Evolutionary conservation across 2,888 invertebrate species (phyloP).

Genomic region (Hirtodrosophila confusa): DNA sequence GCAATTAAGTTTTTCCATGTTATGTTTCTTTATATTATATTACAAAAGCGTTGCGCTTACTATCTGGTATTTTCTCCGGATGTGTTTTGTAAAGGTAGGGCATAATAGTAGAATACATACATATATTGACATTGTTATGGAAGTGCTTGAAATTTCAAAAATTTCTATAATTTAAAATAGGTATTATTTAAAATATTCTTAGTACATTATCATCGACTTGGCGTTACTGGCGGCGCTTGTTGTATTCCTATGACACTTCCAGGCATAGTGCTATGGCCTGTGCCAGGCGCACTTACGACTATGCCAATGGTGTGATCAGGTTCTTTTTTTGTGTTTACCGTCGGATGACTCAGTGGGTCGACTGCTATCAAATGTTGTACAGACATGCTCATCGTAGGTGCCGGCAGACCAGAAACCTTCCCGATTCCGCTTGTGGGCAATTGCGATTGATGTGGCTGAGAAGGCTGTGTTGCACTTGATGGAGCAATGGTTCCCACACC

Average conservation of each 20-base stretch:
- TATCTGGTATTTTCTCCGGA: slow-evolving; percentile 41
- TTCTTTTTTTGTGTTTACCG: slow-evolving; percentile 64
- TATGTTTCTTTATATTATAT: slow-evolving; percentile 41
- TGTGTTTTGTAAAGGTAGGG: slow-evolving; percentile 37
- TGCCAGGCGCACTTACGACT: slow-evolving; percentile 43
- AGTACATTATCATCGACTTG: slow-evolving; percentile 77
- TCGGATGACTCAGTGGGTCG: slow-evolving; percentile 70
- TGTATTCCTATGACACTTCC: slow-evolving; percentile 70
- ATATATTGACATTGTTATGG: slow-evolving; percentile 24
- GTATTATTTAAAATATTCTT: slow-evolving; percentile 32
- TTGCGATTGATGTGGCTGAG: slow-evolving; percentile 41
- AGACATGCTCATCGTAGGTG: slow-evolving; percentile 54
- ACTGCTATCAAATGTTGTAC: slow-evolving; percentile 77
- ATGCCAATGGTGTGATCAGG: slow-evolving; percentile 61
- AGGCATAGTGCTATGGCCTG: slow-evolving; percentile 43
- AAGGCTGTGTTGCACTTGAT: slow-evolving; percentile 26
- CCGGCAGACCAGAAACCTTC: slow-evolving; percentile 34
- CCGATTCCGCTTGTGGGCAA: slow-evolving; percentile 37
- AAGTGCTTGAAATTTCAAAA: slow-evolving; percentile 56
- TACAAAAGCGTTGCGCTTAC: slow-evolving; percentile 66
- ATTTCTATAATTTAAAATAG: slow-evolving; percentile 42
- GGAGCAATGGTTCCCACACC: slow-evolving; percentile 29
- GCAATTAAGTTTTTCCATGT: slow-evolving; percentile 44
- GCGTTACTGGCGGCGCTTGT: slow-evolving; percentile 67
- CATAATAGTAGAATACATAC: slow-evolving; percentile 21